Base-by-base conservation (phyloP, 2,888 invertebrate genomes). In the Limnephilus lunatus region DNA sequence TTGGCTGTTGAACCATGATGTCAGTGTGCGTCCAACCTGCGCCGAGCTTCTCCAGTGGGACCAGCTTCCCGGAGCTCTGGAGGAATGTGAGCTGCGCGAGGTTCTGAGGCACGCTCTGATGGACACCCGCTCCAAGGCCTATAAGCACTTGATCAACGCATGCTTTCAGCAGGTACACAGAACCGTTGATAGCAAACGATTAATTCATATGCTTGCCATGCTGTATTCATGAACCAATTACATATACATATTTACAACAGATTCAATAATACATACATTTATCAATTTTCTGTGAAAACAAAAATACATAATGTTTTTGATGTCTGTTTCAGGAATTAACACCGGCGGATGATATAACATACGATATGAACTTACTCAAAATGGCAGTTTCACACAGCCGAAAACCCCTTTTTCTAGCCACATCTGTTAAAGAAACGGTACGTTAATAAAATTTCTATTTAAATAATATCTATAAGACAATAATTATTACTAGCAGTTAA, bases 1-100 rank as follows among this genome's bases (percentile, higher is more conserved):
- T 83, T 98, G 98, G 98, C 96, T 99, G 5, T 95, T 99, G 91
- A 97, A 97, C 95, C 99, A 99, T 94, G 98, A 99, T 95, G 97
- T 98, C 0, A 97, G 97, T 68, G 96, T 97, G 94, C 96, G 99
- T 7, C 99, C 99, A 0, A 98, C 98, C 0, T 98, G 99, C 11
- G 97, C 97, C 82, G 98, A 99, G 94, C 96, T 99, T 3, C 95
- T 99, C 0, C 96, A 97, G 68, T 98, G 98, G 0, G 97, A 98
- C 92, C 97, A 98, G 94, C 96, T 99, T 4, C 99, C 99, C 0
- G 98, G 99, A 0, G 97, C 98, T 0, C 96, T 99, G n/a, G 98
- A 98, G 94, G 98, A 99, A 94, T 97, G 97, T 0, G 98, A 98
- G 93, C 95, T 99, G 2, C 97, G 98, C 90, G 98, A 98, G 94